Evolutionary conservation across 2,113 vertebrate genomes (phyloP).

Genomic region (Bettongia penicillata): DNA sequence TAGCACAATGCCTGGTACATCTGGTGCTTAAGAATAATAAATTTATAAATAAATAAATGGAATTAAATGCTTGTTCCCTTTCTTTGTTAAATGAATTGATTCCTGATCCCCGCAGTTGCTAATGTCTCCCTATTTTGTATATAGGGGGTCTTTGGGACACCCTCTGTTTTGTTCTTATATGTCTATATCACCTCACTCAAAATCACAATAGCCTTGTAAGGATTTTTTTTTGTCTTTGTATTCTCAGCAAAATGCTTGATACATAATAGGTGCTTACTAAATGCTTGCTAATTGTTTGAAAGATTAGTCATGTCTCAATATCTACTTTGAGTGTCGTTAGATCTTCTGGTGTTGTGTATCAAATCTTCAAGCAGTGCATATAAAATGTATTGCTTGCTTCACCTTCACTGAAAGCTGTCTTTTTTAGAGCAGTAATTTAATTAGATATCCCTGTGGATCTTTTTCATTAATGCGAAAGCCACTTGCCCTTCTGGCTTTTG

Average conservation of each 20-base stretch:
- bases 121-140: not conserved
- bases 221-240: not conserved
- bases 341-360: constrained; percentile 54
- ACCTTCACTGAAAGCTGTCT: not conserved
- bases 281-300: constrained; percentile 48
- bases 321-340: constrained; percentile 73
- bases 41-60: not conserved
- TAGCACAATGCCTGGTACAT: not conserved
- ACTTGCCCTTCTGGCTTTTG: constrained; percentile 40
- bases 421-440: constrained; percentile 57
- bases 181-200: not conserved
- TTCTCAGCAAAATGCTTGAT: not conserved
- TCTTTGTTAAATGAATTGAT: not conserved
- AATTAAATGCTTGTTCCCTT: not conserved
- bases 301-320: constrained; percentile 45
- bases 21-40: not conserved
- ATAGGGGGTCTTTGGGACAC: not conserved
- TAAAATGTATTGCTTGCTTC: not conserved
- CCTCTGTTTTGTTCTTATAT: not conserved
- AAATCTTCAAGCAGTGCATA: constrained; percentile 50
- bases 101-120: not conserved
- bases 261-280: not conserved
- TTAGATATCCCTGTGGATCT: not conserved
- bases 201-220: not conserved
- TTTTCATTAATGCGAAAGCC: not conserved